Base-by-base conservation (phyloP, 2,797 vertebrate species). In the Falco columbarius region DNA sequence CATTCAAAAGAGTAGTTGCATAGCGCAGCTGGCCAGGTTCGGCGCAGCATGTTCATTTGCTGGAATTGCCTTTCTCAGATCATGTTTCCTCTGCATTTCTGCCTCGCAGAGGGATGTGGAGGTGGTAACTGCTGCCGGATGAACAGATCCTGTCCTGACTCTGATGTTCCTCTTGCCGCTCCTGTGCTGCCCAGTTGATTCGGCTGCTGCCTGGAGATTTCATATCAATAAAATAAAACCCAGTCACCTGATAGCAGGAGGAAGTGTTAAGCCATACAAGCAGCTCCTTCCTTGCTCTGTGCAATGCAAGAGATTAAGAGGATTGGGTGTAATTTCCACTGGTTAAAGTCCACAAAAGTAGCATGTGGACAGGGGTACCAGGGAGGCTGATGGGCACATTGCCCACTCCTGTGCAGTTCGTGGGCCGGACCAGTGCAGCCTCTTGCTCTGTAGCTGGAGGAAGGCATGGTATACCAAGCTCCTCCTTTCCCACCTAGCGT, bases 281-380 rank as follows among this genome's bases (percentile, higher is more conserved):
- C 42, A 42, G 30, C 30, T 87, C 54, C 38, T 63, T 68, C 61
- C 55, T 68, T 36, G 22, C 59, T 77, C 27, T 59, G n/a, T 38
- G 44, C 55, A 17, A 6, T 17, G 6, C 6, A 23, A 71, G 42
- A 27, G 22, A 67, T 42, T 29, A 65, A 47, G 80, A 84, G 52
- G 63, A 22, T n/a, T 10, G 9, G 40, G 14, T 81, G 29, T 51
- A 12, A 32, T 61, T 75, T 71, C 23, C n/a, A 54, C 34, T 7
- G 27, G 34, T 32, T 27, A 38, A 70, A 38, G 20, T 21, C 21
- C 15, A 26, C 19, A n/a, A 7, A 14, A 66, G 21, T 7, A 9
- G 3, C 0, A 0, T 59, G 51, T 55, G 56, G 52, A 34, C 6
- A 6, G 18, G 14, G 38, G 10, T 42, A 14, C 40, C 9, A 21